Percentiles rank a stretch among this genome's conserved stretches.
Evolutionary conservation across 2,888 invertebrate species (phyloP).

Genomic region (Tillus elongatus): DNA sequence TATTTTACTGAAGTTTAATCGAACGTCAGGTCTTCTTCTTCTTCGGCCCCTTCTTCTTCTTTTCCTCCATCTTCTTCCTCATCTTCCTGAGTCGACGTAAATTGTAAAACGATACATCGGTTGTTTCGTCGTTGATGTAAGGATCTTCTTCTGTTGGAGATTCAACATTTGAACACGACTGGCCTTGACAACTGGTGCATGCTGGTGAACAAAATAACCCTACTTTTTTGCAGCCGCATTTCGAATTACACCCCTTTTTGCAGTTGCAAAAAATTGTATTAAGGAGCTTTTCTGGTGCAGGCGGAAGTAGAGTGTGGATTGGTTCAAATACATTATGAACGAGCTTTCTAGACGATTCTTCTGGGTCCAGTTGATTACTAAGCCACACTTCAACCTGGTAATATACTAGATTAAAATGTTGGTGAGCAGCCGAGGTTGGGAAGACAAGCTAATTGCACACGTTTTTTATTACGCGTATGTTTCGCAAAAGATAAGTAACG

Average conservation of each 20-base stretch:
- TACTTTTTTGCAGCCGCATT: conserved; percentile 3
- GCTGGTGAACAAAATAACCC: too few species aligned
- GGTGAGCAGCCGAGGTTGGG: too few species aligned
- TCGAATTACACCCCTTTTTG: conserved; percentile 3
- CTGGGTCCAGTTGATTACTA: conserved; percentile 4
- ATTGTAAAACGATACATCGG: conserved; percentile 1
- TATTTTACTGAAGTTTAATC: conserved; percentile 4
- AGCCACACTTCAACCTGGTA: conserved; percentile 2
- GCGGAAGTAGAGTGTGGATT: background rate
- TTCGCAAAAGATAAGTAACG: conserved; percentile 4
- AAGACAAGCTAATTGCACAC: too few species aligned
- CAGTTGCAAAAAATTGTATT: too few species aligned
- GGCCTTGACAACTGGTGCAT: too few species aligned
- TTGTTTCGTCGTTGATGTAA: too few species aligned
- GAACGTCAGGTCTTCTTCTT: too few species aligned
- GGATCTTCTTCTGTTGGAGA: too few species aligned
- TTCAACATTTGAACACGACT: too few species aligned
- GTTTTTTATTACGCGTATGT: conserved; percentile 1
- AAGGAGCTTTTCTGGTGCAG: too few species aligned
- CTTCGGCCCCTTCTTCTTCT: conserved; percentile 1
- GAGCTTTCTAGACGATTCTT: too few species aligned
- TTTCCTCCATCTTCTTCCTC: conserved; percentile 1
- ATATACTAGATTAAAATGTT: conserved; percentile 1
- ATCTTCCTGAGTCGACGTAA: conserved; percentile 4
- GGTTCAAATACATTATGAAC: conserved; percentile 2